phyloP scores from a whole-genome alignment of 1,140 invertebrate species.

The Dreissena polymorpha region DNA sequence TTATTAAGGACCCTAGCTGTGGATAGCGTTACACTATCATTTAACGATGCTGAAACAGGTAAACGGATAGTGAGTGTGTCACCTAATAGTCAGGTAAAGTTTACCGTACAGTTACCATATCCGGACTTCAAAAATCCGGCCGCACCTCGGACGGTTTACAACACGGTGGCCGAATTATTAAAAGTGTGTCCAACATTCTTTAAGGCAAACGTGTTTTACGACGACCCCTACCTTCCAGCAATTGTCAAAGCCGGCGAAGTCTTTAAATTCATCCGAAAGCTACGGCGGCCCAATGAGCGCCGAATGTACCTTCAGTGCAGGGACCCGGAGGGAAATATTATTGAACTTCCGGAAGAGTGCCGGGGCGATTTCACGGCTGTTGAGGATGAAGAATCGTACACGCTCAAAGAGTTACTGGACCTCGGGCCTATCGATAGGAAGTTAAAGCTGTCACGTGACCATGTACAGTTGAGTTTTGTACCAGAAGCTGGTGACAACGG shows the following conservation, averaged over 20 bases:
- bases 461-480: constrained; percentile 24
- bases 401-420: constrained; percentile 43
- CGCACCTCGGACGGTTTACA: constrained; percentile 15
- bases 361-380: constrained; percentile 48
- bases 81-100: constrained; percentile 43
- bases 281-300: constrained; percentile 13
- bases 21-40: constrained; percentile 51
- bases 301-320: constrained; percentile 45
- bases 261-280: constrained; percentile 39
- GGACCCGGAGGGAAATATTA: constrained; percentile 44
- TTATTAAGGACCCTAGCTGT: constrained; percentile 47
- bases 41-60: constrained; percentile 45
- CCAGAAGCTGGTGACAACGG: constrained; percentile 2
- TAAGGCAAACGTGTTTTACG: constrained; percentile 46
- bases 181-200: constrained; percentile 52
- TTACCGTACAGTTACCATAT: constrained; percentile 41
- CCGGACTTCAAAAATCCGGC: constrained; percentile 44
- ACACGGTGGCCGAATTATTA: constrained; percentile 37
- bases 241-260: constrained; percentile 52
- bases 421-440: constrained; percentile 40
- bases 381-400: constrained; percentile 44
- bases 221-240: constrained; percentile 52
- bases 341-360: constrained; percentile 46
- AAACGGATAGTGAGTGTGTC: constrained; percentile 46
- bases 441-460: constrained; percentile 42